These are phyloP conservation scores for Melierax canorus DNA, from an alignment of 2,113 vertebrate genomes.

Conservation along the genomic window DNA sequence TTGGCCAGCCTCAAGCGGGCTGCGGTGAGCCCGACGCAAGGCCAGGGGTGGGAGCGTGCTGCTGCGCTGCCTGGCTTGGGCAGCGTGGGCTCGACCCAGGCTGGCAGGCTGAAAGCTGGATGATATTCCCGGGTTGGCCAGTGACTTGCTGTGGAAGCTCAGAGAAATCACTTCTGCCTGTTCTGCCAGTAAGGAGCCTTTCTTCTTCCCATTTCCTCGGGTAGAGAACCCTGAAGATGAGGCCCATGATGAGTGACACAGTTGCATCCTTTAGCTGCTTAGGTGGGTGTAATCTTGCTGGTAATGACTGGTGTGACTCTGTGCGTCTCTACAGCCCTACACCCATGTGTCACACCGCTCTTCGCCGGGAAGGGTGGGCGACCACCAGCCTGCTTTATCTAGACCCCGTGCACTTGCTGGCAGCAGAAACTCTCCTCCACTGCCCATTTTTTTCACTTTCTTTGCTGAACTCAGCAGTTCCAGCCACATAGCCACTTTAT, in stretches of 20 bases:
- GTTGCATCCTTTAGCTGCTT: background rate
- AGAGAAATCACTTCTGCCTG: background rate
- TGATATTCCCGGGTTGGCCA: background rate
- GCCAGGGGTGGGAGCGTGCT: background rate
- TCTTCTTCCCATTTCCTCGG: background rate
- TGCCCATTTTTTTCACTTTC: background rate
- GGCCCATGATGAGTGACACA: background rate
- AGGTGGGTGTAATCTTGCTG: background rate
- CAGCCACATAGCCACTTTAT: background rate
- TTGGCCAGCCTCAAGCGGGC: background rate
- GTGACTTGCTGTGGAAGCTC: background rate
- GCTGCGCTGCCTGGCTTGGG: background rate
- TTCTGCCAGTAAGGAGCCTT: background rate
- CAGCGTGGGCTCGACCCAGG: rapidly evolving
- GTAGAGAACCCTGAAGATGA: background rate
- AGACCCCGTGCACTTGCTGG: background rate
- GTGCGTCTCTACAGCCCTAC: background rate
- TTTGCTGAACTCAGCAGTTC: constrained; percentile 14
- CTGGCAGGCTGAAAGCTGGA: background rate
- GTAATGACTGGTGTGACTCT: background rate
- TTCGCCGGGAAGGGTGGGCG: rapidly evolving
- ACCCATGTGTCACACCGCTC: background rate
- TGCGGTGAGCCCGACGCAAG: rapidly evolving
- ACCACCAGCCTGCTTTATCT: background rate
- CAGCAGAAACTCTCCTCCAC: background rate